phyloP scores from a whole-genome alignment of 2,797 vertebrate species.

The Hippopotamyrus pictus region DNA sequence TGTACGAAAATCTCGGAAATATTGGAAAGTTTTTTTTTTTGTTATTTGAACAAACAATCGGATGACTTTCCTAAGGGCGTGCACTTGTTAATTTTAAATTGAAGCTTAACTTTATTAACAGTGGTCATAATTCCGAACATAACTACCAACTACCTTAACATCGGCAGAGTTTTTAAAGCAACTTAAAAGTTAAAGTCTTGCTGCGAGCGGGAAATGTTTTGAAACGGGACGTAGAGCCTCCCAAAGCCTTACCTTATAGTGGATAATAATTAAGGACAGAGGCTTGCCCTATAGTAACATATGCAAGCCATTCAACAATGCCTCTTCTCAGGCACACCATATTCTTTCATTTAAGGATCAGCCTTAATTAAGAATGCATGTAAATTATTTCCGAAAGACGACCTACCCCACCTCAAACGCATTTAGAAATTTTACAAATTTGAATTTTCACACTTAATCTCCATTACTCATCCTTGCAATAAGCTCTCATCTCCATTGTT shows the following conservation, averaged over 20 bases:
- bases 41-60: background rate
- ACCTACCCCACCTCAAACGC: background rate
- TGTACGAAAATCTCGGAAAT: background rate
- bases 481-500: constrained; percentile 21
- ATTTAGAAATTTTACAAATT: constrained; percentile 3
- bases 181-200: background rate
- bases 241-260: background rate
- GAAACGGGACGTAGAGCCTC: background rate
- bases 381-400: background rate
- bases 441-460: constrained; percentile 27
- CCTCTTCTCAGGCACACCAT: background rate
- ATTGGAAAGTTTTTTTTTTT: background rate
- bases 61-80: background rate
- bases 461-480: constrained; percentile 34
- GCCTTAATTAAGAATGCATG: constrained; percentile 15
- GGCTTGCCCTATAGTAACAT: background rate
- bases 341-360: background rate
- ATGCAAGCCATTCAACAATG: background rate
- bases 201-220: background rate
- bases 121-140: background rate
- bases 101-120: background rate
- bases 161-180: background rate
- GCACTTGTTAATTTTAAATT: background rate
- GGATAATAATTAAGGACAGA: background rate
- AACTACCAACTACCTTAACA: background rate